Evolutionary conservation across 2,797 vertebrate species (phyloP), one percentile per base, ranked within the genome.

Genomic region (Vipera latastei): DNA sequence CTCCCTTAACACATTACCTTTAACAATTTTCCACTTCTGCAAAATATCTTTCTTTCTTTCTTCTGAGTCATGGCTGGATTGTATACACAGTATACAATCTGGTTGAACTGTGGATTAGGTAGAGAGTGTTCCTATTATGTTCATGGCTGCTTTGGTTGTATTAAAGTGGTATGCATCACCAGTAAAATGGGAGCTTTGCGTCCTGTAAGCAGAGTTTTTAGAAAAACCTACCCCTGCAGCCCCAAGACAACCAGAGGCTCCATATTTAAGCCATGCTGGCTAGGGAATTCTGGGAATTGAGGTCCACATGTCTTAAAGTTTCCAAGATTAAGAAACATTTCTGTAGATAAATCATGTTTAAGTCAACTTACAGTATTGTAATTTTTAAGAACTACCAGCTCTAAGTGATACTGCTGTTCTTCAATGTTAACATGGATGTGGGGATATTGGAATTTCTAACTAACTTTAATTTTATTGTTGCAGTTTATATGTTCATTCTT

Each of bases 401-500:
- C 12, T 91, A 86, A 51, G 56, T 57, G 11, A 89, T 32, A 28
- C 32, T 89, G 51, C 25, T 8, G 55, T 78, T 93, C 73, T 44
- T 56, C 91, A 86, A n/a, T 57, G 18, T 8, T 59, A 56, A 48
- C 18, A 32, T 63, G 69, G 18, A 25, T 85, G 13, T 86, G 8
- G 18, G 22, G 26, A 73, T 85, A 25, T 57, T 89, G 86, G 86
- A 59, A 78, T 56, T 90, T 87, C 88, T 96, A 95, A 98, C 95
- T 60, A 90, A 92, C 97, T 96, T 95, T 94, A 91, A 93, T 97
- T 97, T 88, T 98, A 94, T 95, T 96, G 95, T 98, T 97, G 73
- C 97, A 99, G 99, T 95, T 97, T 99, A 83, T 99, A 99, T 94
- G 99, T 99, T 92, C 99, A 99, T 97, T 99, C 99, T 0, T 99